Evolutionary conservation across 37 sponge, comb jelly and placozoan genomes (phyloP).

Genomic region (Mnemiopsis leidyi): DNA sequence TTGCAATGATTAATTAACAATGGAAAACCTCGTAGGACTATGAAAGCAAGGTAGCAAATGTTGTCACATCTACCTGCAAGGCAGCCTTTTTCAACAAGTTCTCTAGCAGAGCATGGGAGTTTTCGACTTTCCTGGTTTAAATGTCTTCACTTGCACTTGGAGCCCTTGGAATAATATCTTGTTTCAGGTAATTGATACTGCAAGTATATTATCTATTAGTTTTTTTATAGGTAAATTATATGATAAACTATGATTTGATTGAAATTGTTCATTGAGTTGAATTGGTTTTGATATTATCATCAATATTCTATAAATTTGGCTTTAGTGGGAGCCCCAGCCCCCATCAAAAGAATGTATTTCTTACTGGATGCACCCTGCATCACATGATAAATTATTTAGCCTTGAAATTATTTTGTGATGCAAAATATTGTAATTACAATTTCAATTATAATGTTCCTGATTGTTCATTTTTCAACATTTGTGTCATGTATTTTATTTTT

Average conservation of each 20-base stretch:
- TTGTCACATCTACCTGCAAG: neutral
- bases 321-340: too few species aligned
- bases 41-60: neutral
- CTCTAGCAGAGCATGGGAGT: neutral
- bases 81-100: neutral
- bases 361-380: too few species aligned
- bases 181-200: neutral
- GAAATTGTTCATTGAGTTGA: too few species aligned
- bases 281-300: too few species aligned
- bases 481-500: neutral
- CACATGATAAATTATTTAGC: neutral
- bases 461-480: neutral
- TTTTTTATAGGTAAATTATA: too few species aligned
- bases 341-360: too few species aligned
- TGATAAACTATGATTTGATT: too few species aligned
- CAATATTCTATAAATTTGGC: too few species aligned
- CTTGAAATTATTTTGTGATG: neutral
- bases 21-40: too few species aligned
- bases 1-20: too few species aligned
- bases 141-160: neutral
- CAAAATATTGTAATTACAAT: too few species aligned
- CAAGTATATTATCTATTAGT: neutral
- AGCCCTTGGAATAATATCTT: neutral
- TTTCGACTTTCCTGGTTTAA: neutral
- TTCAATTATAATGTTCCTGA: neutral